Base-by-base conservation (phyloP, 2,888 invertebrate species). In the Platypus cylindrus region DNA sequence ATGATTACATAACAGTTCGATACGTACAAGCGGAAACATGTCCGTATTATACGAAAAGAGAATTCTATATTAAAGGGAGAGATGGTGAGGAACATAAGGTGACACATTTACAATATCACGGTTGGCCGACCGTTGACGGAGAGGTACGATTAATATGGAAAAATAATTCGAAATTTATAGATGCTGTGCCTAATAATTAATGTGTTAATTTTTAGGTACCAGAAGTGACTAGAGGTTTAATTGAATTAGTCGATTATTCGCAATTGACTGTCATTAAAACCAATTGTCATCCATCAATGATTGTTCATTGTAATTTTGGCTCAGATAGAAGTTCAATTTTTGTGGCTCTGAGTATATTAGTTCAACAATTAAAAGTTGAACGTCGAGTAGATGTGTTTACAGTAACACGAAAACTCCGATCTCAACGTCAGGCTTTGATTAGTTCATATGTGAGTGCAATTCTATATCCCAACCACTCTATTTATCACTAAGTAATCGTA, bases 261-360 rank as follows among this genome's bases (percentile, higher is more conserved):
- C 72, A 71, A 45, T 60, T 64, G 3, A 64, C 63, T 58, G 58
- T 62, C 58, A 60, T 59, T 66, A 67, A 59, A 56, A 63, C 52
- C 49, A 64, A 63, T 39, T 62, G 64, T 50, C 59, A 62, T 38
- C 75, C 77, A 20, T 82, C 87, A 25, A 75, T 90, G 55, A 75
- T 83, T 29, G 81, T 93, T 40, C 93, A 93, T 64, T 86, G 86
- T 75, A 77, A 78, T 59, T 71, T 73, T 54, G 90, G 90, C 44
- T 84, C 87, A 17, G 87, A 90, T 58, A 71, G 90, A 43, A 86
- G 87, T 63, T 82, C 87, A 33, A 78, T 90, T 66, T 90, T 89
- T 64, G 84, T 89, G 41, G 84, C 85, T 33, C 73, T 90, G 53
- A 83, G 83, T 64, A 79, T 85, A 54, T 70, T 90, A 48, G 80